Base-by-base conservation (phyloP, 2,797 vertebrate genomes). In the Varecia variegata region DNA sequence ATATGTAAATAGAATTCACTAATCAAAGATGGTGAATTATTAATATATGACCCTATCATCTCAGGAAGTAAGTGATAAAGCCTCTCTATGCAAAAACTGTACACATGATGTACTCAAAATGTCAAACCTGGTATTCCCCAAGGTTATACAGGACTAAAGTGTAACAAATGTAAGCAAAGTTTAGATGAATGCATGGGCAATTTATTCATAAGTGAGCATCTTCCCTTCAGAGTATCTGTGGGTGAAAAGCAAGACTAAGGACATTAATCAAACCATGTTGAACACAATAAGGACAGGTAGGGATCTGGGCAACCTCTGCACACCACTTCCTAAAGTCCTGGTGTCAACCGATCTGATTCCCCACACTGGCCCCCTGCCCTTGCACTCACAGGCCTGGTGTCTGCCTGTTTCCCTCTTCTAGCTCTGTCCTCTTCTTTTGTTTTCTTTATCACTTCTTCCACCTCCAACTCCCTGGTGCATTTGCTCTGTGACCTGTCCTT, bases 291-390 rank as follows among this genome's bases (percentile, higher is more conserved):
- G 52, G 62, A 12, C 9, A 11, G 27, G 20, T 11, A 5, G 27
- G 43, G 14, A 40, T 2, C 20, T 35, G n/a, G 47, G 3, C 7
- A 35, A 4, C 21, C 3, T 11, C 21, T 11, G 10, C 23, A 47
- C 10, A n/a, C 40, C 0, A 5, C 13, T 58, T 58, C 56, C 56
- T 27, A 58, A 25, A 38, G 58, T 23, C 38, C 71, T 32, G 32
- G 5, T 11, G 40, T 58, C 50, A 14, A 35, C 11, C 17, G 0
- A 3, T 21, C 2, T 10, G 3, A n/a, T 1, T 85, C 15, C 14
- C 32, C 15, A 6, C n/a, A 40, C 30, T 0, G 3, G 12, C 25
- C 65, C 7, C 17, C 3, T 10, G n/a, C 20, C 14, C 32, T 23
- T 1, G 18, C n/a, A 8, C 5, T 7, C 14, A 32, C 18, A 73